Percentiles rank a stretch among this genome's conserved stretches.
phyloP scores from a whole-genome alignment of 2,797 vertebrate species.

The Cirrhinus molitorella region DNA sequence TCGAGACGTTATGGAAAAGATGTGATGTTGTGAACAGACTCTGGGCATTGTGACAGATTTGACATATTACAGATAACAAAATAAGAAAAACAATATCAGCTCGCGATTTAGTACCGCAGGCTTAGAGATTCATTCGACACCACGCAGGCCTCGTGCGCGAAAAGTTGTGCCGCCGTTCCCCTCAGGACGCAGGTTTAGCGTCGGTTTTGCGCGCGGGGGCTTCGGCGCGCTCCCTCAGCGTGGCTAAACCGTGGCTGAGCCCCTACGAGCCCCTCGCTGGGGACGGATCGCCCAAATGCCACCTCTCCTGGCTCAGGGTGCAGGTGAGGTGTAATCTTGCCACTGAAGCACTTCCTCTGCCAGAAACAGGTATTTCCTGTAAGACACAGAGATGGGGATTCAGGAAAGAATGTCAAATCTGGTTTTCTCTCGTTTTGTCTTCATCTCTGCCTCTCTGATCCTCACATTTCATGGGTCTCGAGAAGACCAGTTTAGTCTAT shows the following conservation, averaged over 20 bases:
- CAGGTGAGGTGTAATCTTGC: constrained; percentile 81
- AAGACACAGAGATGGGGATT: constrained; percentile 82
- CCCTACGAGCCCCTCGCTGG: constrained; percentile 70
- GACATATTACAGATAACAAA: constrained; percentile 56
- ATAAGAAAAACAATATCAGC: constrained; percentile 50
- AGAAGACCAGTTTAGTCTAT: constrained; percentile 76
- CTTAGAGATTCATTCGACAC: constrained; percentile 14
- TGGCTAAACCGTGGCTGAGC: constrained; percentile 80
- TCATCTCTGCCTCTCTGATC: constrained; percentile 66
- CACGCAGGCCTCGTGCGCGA: constrained; percentile 17
- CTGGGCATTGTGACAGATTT: constrained; percentile 52
- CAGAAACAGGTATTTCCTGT: constrained; percentile 82
- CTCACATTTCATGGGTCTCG: constrained; percentile 72
- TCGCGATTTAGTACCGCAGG: constrained; percentile 38
- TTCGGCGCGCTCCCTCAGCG: constrained; percentile 52
- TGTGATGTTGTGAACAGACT: constrained; percentile 53
- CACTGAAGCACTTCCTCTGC: constrained; percentile 72
- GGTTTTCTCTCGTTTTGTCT: constrained; percentile 64
- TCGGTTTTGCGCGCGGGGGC: constrained; percentile 66
- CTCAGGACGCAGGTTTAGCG: constrained; percentile 77
- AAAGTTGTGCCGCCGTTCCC: constrained; percentile 60
- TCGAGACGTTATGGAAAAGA: constrained; percentile 53
- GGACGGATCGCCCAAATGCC: constrained; percentile 79
- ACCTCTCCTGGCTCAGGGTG: constrained; percentile 78
- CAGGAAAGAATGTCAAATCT: constrained; percentile 73